These are phyloP conservation scores for Tragelaphus eurycerus DNA, from an alignment of 2,797 vertebrate species.

Conservation along the genomic window DNA sequence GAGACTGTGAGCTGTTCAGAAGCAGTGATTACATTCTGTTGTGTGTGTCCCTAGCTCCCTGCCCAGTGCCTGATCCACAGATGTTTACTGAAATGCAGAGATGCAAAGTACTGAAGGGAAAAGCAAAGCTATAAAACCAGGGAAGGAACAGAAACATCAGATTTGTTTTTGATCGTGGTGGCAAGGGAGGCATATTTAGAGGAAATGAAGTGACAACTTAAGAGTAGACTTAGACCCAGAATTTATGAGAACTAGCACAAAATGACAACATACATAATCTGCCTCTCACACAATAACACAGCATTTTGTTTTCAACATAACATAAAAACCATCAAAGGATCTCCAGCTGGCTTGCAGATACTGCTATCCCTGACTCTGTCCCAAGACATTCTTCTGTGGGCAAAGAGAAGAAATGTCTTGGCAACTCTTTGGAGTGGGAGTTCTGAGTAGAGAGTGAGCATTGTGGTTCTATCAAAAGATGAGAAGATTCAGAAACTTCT, in stretches of 20 bases:
- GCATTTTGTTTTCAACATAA: slow-evolving; percentile 48
- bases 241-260: slow-evolving; percentile 25
- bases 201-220: slow-evolving; percentile 19
- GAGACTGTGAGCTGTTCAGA: not conserved
- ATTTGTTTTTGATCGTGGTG: not conserved
- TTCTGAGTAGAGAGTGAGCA: slow-evolving; percentile 38
- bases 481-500: not conserved
- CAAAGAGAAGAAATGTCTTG: slow-evolving; percentile 61
- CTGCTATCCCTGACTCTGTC: slow-evolving; percentile 54
- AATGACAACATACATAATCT: slow-evolving; percentile 28
- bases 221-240: not conserved
- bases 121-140: not conserved
- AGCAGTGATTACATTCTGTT: not conserved
- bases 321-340: slow-evolving; percentile 51
- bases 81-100: not conserved
- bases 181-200: not conserved
- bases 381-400: not conserved
- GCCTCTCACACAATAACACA: slow-evolving; percentile 44
- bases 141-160: not conserved
- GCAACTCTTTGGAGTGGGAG: slow-evolving; percentile 52
- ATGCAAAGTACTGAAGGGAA: not conserved
- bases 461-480: not conserved
- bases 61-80: not conserved
- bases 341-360: slow-evolving; percentile 55
- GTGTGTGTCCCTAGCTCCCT: not conserved